Base-by-base conservation (phyloP, 1,140 invertebrate genomes). In the Drosophila orena region DNA sequence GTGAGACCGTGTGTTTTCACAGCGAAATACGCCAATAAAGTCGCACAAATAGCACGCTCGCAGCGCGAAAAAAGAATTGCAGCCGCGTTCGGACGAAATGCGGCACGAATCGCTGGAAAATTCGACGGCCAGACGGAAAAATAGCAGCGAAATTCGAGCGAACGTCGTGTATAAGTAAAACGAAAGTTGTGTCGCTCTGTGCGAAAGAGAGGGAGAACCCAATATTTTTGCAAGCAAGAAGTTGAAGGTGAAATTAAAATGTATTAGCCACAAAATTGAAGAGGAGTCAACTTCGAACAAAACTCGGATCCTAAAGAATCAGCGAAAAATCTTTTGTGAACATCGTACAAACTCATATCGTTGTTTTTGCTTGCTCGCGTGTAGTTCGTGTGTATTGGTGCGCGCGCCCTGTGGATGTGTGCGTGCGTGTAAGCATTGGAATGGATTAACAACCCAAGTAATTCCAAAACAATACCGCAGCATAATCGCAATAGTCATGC, bases 1-100 rank as follows among this genome's bases (percentile, higher is more conserved):
- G 79, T 84, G 79, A 38, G 65, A 61, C 81, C 62, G 77, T 86
- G 81, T 85, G 83, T 79, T 86, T 80, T 81, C 44, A 42, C 56
- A 71, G 35, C 46, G 65, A 66, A 68, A 78, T 62, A 81, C 57
- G 49, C 44, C 47, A 59, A 75, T 64, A 75, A 81, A 86, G 58
- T 56, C 61, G 46, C 47, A 68, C 43, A 47, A 85, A 81, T 65
- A 77, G 57, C 17, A 17, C 34, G 60, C 47, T 68, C 40, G 43
- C 68, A 57, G 54, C 59, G 55, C 59, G 70, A 77, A 81, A n/a
- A 55, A 55, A 69, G 47, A 68, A 49, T 66, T 62, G 4, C 3
- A 38, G 43, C 34, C 34, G 24, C 22, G 10, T 17, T 11, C 22
- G n/a, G 35, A 43, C n/a, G 6, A 55, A 58, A 73, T 74, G 49